These are phyloP conservation scores for Nycticebus coucang DNA, from an alignment of 2,113 vertebrate species.

Conservation along the genomic window DNA sequence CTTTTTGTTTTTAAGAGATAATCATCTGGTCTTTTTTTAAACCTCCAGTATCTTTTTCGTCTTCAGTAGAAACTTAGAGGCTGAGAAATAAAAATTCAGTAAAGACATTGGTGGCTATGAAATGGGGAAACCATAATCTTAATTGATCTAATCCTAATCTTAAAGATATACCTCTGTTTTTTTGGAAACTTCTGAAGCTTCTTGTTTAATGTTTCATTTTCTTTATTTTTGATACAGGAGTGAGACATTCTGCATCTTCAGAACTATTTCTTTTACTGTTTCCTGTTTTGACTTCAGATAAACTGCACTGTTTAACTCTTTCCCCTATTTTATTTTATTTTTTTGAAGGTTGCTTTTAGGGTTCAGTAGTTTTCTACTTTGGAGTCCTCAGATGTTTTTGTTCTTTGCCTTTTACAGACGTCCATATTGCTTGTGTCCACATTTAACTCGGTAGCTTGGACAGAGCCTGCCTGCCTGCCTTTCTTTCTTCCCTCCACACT, in stretches of 20 bases:
- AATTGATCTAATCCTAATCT: not conserved
- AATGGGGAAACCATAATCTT: not conserved
- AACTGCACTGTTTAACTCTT: slow-evolving; percentile 81
- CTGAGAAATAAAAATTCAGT: not conserved
- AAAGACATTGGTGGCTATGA: slow-evolving; percentile 54
- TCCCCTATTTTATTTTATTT: slow-evolving; percentile 78
- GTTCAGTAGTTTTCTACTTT: slow-evolving; percentile 76
- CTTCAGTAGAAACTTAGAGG: slow-evolving; percentile 74
- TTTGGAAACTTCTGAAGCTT: slow-evolving; percentile 53
- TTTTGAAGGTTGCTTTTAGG: slow-evolving; percentile 74
- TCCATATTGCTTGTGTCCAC: slow-evolving; percentile 53
- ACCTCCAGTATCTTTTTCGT: slow-evolving; percentile 81
- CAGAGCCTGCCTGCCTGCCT: not conserved
- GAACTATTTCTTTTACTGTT: slow-evolving; percentile 82
- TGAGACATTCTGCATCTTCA: slow-evolving; percentile 71
- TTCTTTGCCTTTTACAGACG: slow-evolving; percentile 79
- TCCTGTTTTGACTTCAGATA: slow-evolving; percentile 64
- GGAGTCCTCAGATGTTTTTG: slow-evolving; percentile 58
- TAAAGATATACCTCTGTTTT: slow-evolving; percentile 82
- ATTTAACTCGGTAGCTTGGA: slow-evolving; percentile 80
- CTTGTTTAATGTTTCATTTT: slow-evolving; percentile 79
- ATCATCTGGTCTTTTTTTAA: slow-evolving; percentile 88
- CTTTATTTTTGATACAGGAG: slow-evolving; percentile 84
- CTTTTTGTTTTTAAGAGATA: slow-evolving; percentile 90
- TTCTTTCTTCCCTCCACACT: not conserved